Evolutionary conservation across 1,140 invertebrate genomes (phyloP).

Genomic region (Cydia splendana): DNA sequence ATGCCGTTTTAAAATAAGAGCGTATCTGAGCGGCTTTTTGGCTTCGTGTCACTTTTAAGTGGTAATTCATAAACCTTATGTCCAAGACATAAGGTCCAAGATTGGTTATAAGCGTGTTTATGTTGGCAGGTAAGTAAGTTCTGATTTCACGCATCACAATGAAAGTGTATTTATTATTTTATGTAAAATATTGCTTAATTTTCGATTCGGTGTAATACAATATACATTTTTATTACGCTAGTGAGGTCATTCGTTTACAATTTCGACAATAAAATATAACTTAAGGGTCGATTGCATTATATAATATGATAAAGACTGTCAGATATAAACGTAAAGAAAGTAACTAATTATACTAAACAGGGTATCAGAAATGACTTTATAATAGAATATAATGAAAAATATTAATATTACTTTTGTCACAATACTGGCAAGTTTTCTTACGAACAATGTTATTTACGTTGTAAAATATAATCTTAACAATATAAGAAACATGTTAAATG

Average conservation of each 20-base stretch:
- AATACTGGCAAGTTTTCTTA: slow-evolving; percentile 8
- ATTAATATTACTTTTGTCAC: not conserved
- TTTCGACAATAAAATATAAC: slow-evolving; percentile 13
- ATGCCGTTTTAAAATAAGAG: too few relatives aligned
- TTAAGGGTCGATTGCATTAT: not conserved
- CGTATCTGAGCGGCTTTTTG: too few relatives aligned
- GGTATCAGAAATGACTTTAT: not conserved
- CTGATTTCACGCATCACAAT: not conserved
- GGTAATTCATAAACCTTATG: too few relatives aligned
- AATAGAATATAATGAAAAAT: not conserved
- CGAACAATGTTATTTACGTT: not conserved
- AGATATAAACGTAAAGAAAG: not conserved
- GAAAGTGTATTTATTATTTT: not conserved
- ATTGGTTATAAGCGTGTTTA: too few relatives aligned
- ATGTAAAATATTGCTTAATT: slow-evolving; percentile 12
- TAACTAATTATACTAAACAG: not conserved
- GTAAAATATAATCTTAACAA: not conserved
- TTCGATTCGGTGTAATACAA: slow-evolving; percentile 18
- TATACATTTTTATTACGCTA: slow-evolving; percentile 1
- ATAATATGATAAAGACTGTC: not conserved
- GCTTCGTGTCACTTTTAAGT: too few relatives aligned
- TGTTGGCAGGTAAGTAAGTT: too few relatives aligned
- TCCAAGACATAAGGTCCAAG: too few relatives aligned
- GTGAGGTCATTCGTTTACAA: slow-evolving; percentile 23
- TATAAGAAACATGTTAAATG: not conserved